phyloP scores from a whole-genome alignment of 2,888 invertebrate species.

The Tipula helvola region DNA sequence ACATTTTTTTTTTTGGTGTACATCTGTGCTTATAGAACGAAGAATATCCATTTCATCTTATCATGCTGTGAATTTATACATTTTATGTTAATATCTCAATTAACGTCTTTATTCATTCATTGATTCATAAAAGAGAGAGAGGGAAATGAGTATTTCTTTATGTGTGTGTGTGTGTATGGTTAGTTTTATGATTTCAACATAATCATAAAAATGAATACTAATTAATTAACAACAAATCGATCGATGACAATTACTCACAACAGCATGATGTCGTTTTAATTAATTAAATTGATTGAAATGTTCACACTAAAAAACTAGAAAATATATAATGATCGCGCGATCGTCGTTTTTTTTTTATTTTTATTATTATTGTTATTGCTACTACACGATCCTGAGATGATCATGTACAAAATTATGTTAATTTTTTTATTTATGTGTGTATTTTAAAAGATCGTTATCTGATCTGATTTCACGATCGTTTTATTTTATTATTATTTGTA shows the following conservation, averaged over 20 bases:
- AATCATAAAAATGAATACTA: slow-evolving; percentile 4
- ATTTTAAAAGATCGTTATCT: not conserved
- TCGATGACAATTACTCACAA: slow-evolving; percentile 6
- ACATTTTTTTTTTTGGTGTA: not conserved
- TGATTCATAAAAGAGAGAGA: not conserved
- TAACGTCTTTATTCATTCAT: not conserved
- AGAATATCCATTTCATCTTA: not conserved
- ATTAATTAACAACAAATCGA: slow-evolving; percentile 6
- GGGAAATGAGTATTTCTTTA: not conserved
- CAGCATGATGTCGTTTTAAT: slow-evolving; percentile 4
- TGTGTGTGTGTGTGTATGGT: not conserved
- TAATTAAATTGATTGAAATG: slow-evolving; percentile 8
- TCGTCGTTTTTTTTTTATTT: not conserved
- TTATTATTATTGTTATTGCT: not conserved
- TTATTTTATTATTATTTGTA: not conserved
- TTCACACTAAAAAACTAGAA: not conserved
- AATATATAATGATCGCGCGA: not conserved
- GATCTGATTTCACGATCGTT: not conserved
- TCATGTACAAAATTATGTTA: not conserved
- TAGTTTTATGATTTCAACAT: not conserved
- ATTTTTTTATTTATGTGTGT: not conserved
- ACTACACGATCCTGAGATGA: not conserved
- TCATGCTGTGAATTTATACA: not conserved
- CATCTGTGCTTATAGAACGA: slow-evolving; percentile 5
- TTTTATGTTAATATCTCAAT: slow-evolving; percentile 4